These are phyloP conservation scores for Osmerus mordax DNA, from an alignment of 2,113 vertebrate genomes.

Conservation along the genomic window DNA sequence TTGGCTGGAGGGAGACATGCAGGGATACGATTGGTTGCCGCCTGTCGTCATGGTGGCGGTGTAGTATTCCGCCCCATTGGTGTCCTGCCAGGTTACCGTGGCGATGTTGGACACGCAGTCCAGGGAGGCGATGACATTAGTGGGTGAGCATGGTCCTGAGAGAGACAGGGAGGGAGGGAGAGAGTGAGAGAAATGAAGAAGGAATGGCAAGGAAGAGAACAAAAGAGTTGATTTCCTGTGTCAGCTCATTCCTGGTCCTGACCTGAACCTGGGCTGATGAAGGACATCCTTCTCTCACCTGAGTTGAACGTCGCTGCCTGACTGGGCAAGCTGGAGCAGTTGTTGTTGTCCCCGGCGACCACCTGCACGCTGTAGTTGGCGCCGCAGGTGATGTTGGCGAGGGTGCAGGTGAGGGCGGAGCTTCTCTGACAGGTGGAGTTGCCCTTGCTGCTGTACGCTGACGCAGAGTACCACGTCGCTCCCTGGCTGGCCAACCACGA, in stretches of 20 bases:
- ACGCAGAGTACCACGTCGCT: slow-evolving; percentile 48
- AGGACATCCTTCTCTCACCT: slow-evolving; percentile 42
- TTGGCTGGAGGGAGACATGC: slow-evolving; percentile 28
- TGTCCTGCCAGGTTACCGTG: slow-evolving; percentile 47
- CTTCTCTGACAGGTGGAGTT: slow-evolving; percentile 46
- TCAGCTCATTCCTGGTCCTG: too few species aligned
- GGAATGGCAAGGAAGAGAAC: too few species aligned
- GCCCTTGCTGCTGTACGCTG: slow-evolving; percentile 29
- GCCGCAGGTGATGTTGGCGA: slow-evolving; percentile 58
- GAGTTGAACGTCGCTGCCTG: slow-evolving; percentile 31
- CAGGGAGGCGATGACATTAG: slow-evolving; percentile 25
- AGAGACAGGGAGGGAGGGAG: not conserved
- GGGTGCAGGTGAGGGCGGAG: slow-evolving; percentile 41
- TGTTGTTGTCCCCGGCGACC: slow-evolving; percentile 36
- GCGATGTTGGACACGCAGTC: slow-evolving; percentile 47
- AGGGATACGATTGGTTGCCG: slow-evolving; percentile 28
- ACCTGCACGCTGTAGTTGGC: slow-evolving; percentile 40
- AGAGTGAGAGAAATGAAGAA: not conserved
- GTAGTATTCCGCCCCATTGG: slow-evolving; percentile 33
- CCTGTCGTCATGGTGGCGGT: slow-evolving; percentile 26
- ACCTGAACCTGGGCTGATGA: too few species aligned
- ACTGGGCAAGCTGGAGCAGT: slow-evolving; percentile 43
- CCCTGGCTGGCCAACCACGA: slow-evolving; percentile 61
- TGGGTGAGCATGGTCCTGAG: slow-evolving; percentile 56
- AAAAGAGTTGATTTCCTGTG: too few species aligned